Conservation (phyloP, 2,113 vertebrate species). For the Trochalopteron elliotii region DNA sequence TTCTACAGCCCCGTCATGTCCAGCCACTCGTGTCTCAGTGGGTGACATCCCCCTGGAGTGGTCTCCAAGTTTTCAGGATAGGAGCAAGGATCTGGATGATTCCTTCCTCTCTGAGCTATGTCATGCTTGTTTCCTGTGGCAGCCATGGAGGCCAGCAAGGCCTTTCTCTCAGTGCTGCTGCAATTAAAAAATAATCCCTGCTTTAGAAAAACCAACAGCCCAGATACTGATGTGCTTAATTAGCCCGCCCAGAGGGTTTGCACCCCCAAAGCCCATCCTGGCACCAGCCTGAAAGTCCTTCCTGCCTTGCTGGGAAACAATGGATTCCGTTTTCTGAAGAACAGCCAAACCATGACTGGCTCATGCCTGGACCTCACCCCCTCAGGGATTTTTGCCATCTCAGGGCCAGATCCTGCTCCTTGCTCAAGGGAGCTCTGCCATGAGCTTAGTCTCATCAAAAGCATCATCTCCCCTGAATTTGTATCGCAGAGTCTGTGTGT, state of each 20-base stretch:
- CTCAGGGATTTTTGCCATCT: not conserved
- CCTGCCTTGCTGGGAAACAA: not conserved
- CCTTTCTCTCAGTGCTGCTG: not conserved
- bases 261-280: not conserved
- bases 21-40: rapidly evolving
- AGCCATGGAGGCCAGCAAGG: not conserved
- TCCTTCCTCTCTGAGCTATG: not conserved
- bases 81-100: not conserved
- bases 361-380: rapidly evolving
- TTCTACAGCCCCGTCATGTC: rapidly evolving
- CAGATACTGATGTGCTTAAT: slow-evolving; percentile 7
- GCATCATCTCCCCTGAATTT: too few species aligned
- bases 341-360: not conserved
- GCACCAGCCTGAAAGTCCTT: not conserved
- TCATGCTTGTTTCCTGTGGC: not conserved
- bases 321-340: not conserved
- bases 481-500: rapidly evolving
- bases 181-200: slow-evolving; percentile 16
- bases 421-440: not conserved
- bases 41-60: not conserved
- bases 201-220: not conserved
- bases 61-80: not conserved
- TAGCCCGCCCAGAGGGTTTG: not conserved
- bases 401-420: not conserved
- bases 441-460: not conserved